phyloP scores from a whole-genome alignment of 2,797 vertebrate genomes.

The Alcedo atthis region DNA sequence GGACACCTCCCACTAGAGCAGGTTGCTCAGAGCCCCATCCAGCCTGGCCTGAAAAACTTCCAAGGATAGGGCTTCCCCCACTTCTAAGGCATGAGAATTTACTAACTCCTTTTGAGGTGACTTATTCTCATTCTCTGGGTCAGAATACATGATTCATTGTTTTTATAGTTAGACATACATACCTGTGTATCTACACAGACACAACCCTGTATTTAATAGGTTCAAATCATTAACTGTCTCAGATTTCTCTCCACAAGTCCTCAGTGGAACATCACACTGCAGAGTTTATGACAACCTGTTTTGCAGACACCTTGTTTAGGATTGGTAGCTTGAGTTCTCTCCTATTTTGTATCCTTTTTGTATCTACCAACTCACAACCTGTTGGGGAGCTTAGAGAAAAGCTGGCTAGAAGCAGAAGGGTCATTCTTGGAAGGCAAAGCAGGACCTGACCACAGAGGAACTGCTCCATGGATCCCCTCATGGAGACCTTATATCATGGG shows the following conservation, averaged over 20 bases:
- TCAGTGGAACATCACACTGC: not conserved
- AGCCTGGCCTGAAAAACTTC: too few species aligned
- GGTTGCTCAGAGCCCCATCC: too few species aligned
- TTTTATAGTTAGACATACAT: not conserved
- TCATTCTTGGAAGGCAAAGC: not conserved
- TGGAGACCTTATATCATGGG: too few species aligned
- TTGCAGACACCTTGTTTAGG: not conserved
- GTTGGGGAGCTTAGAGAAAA: not conserved
- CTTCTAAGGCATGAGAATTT: not conserved
- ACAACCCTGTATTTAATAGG: not conserved
- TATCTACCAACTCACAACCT: not conserved
- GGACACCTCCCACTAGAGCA: too few species aligned
- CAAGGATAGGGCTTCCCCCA: too few species aligned
- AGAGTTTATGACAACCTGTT: not conserved
- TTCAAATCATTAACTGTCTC: not conserved
- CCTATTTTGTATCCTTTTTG: not conserved
- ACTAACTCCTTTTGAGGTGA: not conserved
- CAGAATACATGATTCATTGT: rapidly evolving
- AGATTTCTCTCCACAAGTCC: not conserved
- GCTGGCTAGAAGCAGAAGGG: not conserved
- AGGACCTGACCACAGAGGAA: not conserved
- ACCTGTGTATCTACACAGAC: not conserved
- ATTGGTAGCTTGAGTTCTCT: not conserved
- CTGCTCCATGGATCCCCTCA: not conserved
- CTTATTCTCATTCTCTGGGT: not conserved